Evolutionary conservation across 1,140 invertebrate genomes (phyloP), one percentile per base, ranked within the genome.

Genomic region (Glomeris maerens): DNA sequence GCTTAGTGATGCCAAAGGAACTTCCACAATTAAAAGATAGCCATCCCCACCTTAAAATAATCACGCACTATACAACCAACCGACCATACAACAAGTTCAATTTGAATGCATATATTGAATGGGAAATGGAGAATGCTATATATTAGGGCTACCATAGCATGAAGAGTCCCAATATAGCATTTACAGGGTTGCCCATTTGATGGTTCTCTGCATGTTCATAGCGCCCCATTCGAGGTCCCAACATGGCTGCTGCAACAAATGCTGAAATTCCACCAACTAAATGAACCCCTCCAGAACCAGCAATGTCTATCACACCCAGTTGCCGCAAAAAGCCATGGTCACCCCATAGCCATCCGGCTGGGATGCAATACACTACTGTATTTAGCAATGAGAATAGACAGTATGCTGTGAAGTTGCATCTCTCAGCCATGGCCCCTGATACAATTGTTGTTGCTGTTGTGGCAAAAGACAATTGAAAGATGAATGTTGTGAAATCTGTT

Each of bases 321-420:
- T 77, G 72, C 51, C 81, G 80, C 1, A 92, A 68, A 61, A 91
- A 90, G 3, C 88, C 88, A 55, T 88, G 81, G 40, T 83, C 75
- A 1, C 83, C 81, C 88, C 84, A 91, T 39, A 88, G 74, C 85
- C 85, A 89, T n/a, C 86, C 84, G n/a, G 85, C 86, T 1, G 89
- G 88, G 50, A 95, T 74, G 62, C 88, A 92, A 64, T 94, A 94
- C 1, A 94, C 82, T 1, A 86, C 68, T 0, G 88, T 93, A 59
- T 93, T 94, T 1, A 91, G 60, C 40, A 89, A 79, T 3, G 87
- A 91, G 64, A 91, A 91, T 2, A 93, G 52, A 55, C 87, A 90
- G 60, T 93, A 92, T 0, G 89, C 85, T 60, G 84, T 83, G 61
- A 91, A 90, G 61, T 89, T 87, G 59, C 83, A 87, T 56, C 84